Conservation (phyloP, 2,797 vertebrate genomes). For the Emys orbicularis region DNA sequence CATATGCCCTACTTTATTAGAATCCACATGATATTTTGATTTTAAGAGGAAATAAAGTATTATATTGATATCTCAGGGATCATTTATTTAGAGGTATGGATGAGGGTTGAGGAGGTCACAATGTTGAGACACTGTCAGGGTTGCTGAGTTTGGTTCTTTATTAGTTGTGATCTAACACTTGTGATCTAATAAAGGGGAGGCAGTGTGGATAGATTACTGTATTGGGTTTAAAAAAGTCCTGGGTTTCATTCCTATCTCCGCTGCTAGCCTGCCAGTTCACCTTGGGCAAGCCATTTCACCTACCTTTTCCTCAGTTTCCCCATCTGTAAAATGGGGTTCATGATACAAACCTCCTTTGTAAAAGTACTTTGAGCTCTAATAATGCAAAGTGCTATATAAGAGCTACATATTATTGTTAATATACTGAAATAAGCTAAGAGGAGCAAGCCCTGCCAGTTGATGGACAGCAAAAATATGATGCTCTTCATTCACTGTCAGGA, state of each 20-base stretch:
- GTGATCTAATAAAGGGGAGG: too few species aligned
- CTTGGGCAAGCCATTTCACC: too few species aligned
- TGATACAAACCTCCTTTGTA: too few species aligned
- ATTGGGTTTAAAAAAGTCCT: too few species aligned
- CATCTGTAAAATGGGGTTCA: too few species aligned
- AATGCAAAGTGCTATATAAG: too few species aligned
- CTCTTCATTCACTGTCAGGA: not conserved
- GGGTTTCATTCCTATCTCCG: too few species aligned
- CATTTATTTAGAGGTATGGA: not conserved
- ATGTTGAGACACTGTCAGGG: not conserved
- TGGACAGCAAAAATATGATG: not conserved
- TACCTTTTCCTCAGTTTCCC: too few species aligned
- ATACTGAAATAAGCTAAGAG: not conserved
- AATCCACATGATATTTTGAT: not conserved
- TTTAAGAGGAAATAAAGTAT: not conserved
- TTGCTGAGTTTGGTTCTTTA: not conserved
- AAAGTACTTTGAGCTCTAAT: too few species aligned
- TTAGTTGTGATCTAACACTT: not conserved
- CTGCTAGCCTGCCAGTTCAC: too few species aligned
- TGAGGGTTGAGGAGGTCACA: too few species aligned
- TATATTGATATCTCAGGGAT: not conserved
- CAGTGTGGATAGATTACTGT: too few species aligned
- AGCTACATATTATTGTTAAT: not conserved
- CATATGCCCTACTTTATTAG: not conserved
- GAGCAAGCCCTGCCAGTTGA: not conserved